A percentile compares a stretch with the other conserved stretches of the same genome.
phyloP scores from a whole-genome alignment of 2,888 invertebrate genomes.

The Endotricha flammealis region DNA sequence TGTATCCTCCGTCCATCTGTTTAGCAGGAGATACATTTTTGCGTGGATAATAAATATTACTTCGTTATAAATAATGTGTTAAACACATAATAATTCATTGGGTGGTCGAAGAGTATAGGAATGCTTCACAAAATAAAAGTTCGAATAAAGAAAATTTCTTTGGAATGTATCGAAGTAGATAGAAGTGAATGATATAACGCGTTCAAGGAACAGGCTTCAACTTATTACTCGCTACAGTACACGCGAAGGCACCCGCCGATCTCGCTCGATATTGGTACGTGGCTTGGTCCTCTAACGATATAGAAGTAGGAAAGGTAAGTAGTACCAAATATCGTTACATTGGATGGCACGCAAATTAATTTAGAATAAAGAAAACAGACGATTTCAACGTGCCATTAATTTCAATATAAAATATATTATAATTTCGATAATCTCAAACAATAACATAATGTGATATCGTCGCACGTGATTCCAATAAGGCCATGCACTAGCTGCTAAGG shows the following conservation, averaged over 20 bases:
- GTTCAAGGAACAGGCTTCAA: slow-evolving; percentile 28
- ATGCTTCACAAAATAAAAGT: slow-evolving; percentile 56
- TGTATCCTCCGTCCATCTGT: no score
- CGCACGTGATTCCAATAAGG: slow-evolving; percentile 31
- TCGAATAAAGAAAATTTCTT: slow-evolving; percentile 59
- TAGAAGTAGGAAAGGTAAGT: no score
- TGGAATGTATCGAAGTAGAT: slow-evolving; percentile 67
- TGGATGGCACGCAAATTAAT: slow-evolving; percentile 40
- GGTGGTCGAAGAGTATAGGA: slow-evolving; percentile 44
- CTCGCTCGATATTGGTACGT: slow-evolving; percentile 31
- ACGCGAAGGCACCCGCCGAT: slow-evolving; percentile 59
- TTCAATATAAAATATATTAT: slow-evolving; percentile 21
- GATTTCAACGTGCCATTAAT: slow-evolving; percentile 29
- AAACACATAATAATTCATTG: slow-evolving; percentile 45
- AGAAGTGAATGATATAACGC: slow-evolving; percentile 16
- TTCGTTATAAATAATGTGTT: slow-evolving; percentile 44
- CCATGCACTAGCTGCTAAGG: slow-evolving; percentile 71
- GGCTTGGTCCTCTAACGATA: slow-evolving; percentile 60
- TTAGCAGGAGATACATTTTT: no score
- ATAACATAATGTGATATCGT: slow-evolving; percentile 26
- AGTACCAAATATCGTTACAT: no score
- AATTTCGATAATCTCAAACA: slow-evolving; percentile 34
- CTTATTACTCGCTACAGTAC: slow-evolving; percentile 47
- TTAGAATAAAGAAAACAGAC: slow-evolving; percentile 22
- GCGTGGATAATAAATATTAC: no score